Evolutionary conservation across 1,140 invertebrate species (phyloP).

Genomic region (Hycleus phaleratus): DNA sequence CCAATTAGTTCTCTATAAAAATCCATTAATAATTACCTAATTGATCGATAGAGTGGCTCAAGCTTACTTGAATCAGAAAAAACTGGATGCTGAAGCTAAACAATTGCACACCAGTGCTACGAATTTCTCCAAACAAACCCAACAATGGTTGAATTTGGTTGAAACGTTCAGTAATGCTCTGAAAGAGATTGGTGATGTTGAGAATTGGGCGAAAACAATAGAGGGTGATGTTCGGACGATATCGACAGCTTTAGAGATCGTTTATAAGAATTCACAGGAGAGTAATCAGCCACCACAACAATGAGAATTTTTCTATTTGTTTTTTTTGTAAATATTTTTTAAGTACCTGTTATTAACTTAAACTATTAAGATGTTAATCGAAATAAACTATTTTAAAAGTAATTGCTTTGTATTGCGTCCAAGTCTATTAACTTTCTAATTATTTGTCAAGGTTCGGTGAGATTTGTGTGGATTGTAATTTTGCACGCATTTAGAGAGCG

Average conservation of each 20-base stretch:
- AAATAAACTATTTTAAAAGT: neutral
- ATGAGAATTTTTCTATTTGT: neutral
- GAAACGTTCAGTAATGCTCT: slow-evolving; percentile 92
- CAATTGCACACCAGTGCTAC: slow-evolving; percentile 89
- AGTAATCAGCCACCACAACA: slow-evolving; percentile 5
- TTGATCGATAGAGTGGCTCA: slow-evolving; percentile 69
- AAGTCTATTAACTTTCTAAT: slow-evolving; percentile 5
- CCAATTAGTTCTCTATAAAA: neutral
- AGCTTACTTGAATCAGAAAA: slow-evolving; percentile 96
- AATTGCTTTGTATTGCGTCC: too few species aligned
- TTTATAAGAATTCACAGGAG: slow-evolving; percentile 74
- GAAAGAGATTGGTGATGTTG: slow-evolving; percentile 97
- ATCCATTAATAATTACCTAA: neutral
- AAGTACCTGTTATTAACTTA: neutral
- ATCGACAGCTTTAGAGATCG: slow-evolving; percentile 86
- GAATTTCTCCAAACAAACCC: slow-evolving; percentile 93
- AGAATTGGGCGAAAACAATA: slow-evolving; percentile 96
- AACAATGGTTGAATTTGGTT: slow-evolving; percentile 90
- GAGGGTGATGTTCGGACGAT: slow-evolving; percentile 94
- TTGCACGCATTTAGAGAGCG: neutral
- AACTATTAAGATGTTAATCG: neutral
- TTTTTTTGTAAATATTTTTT: neutral
- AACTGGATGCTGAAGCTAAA: slow-evolving; percentile 94
- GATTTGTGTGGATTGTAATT: neutral
- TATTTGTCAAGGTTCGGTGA: neutral